A percentile compares a stretch with the other conserved stretches of the same genome.
These are phyloP conservation scores for Amblyornis subalaris DNA, from an alignment of 2,113 vertebrate genomes.

Conservation along the genomic window DNA sequence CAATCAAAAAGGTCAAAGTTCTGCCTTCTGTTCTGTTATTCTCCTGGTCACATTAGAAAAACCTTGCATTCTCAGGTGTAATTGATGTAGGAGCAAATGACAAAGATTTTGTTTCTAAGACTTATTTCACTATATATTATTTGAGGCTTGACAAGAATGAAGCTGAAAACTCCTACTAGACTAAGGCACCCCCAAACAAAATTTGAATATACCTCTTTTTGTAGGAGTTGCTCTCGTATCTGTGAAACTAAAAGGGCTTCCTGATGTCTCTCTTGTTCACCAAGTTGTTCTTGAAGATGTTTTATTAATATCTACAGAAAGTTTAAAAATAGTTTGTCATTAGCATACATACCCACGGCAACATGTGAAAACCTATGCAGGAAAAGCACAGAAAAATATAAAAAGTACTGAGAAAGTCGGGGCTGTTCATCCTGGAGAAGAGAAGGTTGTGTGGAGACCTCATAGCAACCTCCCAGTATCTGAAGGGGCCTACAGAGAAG, in stretches of 20 bases:
- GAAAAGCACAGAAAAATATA: not conserved
- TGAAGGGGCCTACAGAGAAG: not conserved
- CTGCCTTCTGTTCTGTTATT: not conserved
- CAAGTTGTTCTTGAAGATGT: conserved; percentile 84
- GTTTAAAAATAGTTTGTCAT: not conserved
- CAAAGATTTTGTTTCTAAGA: not conserved
- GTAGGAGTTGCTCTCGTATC: conserved; percentile 82
- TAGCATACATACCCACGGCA: not conserved
- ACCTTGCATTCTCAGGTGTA: not conserved
- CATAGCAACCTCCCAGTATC: not conserved
- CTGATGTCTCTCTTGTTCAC: conserved; percentile 75
- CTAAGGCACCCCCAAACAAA: not conserved
- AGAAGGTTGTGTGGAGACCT: not conserved
- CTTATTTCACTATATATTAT: not conserved
- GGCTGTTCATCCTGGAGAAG: not conserved
- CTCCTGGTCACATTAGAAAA: not conserved
- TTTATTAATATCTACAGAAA: conserved; percentile 78
- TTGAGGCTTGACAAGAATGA: not conserved
- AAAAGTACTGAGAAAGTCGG: not conserved
- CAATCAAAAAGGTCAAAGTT: not conserved
- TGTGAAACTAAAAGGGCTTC: conserved; percentile 79
- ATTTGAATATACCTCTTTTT: conserved; percentile 77
- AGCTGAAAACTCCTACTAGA: not conserved
- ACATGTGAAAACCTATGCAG: not conserved
- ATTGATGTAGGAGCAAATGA: not conserved